Conservation (phyloP, 2,888 invertebrate genomes). For the Lithophane semibrunnea region DNA sequence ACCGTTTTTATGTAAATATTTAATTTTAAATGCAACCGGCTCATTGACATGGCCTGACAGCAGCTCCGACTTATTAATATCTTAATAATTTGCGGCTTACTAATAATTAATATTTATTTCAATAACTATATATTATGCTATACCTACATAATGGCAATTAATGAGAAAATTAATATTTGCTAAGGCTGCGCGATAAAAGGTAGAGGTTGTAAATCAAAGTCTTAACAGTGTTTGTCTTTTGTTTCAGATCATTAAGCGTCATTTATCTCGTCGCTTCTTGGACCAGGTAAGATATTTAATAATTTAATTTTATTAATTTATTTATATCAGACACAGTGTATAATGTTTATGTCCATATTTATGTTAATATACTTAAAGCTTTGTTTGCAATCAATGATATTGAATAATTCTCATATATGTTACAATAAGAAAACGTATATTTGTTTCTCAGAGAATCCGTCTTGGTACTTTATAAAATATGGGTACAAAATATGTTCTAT, state of each 20-base stretch:
- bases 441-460: background rate
- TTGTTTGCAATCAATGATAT: too few species aligned
- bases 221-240: constrained; percentile 41
- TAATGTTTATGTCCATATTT: too few species aligned
- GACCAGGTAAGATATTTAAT: constrained; percentile 52
- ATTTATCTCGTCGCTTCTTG: constrained; percentile 36
- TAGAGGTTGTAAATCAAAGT: constrained; percentile 21
- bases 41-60: constrained; percentile 54
- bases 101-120: constrained; percentile 7
- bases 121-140: background rate
- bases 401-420: background rate
- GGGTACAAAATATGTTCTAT: background rate
- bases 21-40: constrained; percentile 58
- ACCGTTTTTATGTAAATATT: constrained; percentile 52
- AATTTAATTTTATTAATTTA: too few species aligned
- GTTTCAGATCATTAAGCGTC: constrained; percentile 64
- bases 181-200: background rate
- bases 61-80: constrained; percentile 44
- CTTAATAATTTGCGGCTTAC: constrained; percentile 49
- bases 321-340: too few species aligned
- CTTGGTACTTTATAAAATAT: background rate
- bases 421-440: background rate
- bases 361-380: too few species aligned
- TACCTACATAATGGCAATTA: constrained; percentile 6
- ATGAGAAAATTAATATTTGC: background rate